Conservation (phyloP, 2,888 invertebrate species). For the Trichopria drosophilae region DNA sequence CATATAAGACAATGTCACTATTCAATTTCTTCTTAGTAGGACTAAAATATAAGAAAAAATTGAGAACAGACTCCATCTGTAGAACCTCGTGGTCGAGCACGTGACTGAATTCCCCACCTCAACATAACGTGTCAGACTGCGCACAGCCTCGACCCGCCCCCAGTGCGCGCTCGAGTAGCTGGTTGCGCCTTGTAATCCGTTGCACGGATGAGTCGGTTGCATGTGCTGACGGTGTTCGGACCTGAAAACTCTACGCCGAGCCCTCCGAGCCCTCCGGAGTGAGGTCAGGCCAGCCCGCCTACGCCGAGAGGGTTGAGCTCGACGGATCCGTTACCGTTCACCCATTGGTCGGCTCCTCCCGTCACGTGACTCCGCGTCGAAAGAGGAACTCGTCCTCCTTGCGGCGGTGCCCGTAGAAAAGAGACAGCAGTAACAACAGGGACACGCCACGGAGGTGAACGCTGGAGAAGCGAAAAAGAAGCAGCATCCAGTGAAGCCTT, state of each 20-base stretch:
- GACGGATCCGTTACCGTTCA: conserved; percentile 50
- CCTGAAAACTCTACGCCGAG: conserved; percentile 44
- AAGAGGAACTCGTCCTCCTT: conserved; percentile 35
- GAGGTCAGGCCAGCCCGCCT: conserved; percentile 57
- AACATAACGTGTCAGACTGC: conserved; percentile 31
- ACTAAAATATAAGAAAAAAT: too few species aligned
- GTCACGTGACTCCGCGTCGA: conserved; percentile 48
- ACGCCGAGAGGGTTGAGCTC: conserved; percentile 59
- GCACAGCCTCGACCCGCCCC: conserved; percentile 56
- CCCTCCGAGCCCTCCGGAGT: conserved; percentile 40
- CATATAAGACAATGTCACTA: too few species aligned
- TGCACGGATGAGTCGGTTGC: too few species aligned
- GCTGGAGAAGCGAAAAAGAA: conserved; percentile 46
- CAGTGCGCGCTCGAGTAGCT: conserved; percentile 30
- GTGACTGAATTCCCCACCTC: conserved; percentile 50
- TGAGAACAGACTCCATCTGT: too few species aligned
- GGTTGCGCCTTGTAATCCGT: too few species aligned
- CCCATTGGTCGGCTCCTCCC: conserved; percentile 47
- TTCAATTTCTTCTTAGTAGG: background rate
- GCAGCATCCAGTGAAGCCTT: too few species aligned
- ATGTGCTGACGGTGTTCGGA: conserved; percentile 29
- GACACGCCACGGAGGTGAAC: conserved; percentile 48
- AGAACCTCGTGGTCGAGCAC: conserved; percentile 55
- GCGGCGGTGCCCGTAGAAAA: conserved; percentile 30
- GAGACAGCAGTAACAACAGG: conserved; percentile 51